Evolutionary conservation across 2,888 invertebrate genomes (phyloP), one percentile per base, ranked within the genome.

Genomic region (Priocnemis perturbator): DNA sequence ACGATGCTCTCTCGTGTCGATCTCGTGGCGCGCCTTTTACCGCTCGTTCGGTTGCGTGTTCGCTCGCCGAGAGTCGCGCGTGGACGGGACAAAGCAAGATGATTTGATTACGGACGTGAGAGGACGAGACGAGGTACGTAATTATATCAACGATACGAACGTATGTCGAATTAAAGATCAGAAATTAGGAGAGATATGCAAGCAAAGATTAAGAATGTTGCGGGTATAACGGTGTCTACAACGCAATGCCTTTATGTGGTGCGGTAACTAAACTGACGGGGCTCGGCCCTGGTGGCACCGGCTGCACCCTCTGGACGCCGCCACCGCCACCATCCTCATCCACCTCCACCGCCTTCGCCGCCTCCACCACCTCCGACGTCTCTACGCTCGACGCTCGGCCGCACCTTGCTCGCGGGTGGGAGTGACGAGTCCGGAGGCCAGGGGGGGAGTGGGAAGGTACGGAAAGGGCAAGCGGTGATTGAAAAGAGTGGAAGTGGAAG

Each of bases 191-290:
- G 77, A 83, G 76, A 77, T 76, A 81, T 60, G 48, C 73, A 85
- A 85, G 81, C 81, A 84, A 85, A 83, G 78, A 78, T 78, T 83
- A 87, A 88, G 86, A 88, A 87, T 88, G 84, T 87, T 87, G 87
- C 87, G 87, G 86, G 84, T 86, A 76, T 74, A 23, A 88, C 86
- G 87, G 88, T 88, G 87, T 88, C 88, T 88, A 88, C 85, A 88
- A 88, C 88, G 88, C 88, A 88, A 88, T 88, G 88, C 85, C 88
- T 88, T 86, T 86, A 86, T 87, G 88, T 88, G 86, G 88, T 88
- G 88, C 88, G 88, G 86, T 88, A 88, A 88, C 88, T 88, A 88
- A 88, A 88, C 88, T 88, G 88, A 87, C 83, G 85, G 78, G 71
- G 71, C 74, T 62, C 70, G 78, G 71, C 76, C 69, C 77, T 72